Base-by-base conservation (phyloP, 2,113 vertebrate species). In the Semicossyphus pulcher region DNA sequence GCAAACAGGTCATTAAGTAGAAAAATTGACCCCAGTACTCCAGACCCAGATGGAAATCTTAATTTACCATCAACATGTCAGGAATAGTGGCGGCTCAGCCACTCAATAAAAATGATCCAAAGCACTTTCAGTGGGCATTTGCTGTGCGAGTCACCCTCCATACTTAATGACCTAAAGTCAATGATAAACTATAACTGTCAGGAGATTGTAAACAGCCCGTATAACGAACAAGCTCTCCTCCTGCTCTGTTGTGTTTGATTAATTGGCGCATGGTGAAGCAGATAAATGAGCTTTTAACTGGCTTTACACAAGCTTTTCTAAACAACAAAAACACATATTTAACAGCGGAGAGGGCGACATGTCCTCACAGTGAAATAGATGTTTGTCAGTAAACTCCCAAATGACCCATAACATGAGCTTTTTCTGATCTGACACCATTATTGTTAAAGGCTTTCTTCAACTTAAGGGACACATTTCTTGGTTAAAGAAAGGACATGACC, bases 131-230 rank as follows among this genome's bases (percentile, higher is more conserved):
- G 0, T 70, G 18, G 56, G 74, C 52, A 61, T 54, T 80, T 71
- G 34, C 53, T 42, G 58, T 51, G 54, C 6, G 53, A 68, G 60
- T 68, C 47, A 31, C 20, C 57, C 16, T 69, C 73, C 26, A 12
- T 42, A 39, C 64, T 65, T 52, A 63, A 20, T 59, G 60, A 7
- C 45, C 21, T 65, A 48, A 37, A 20, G 31, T 74, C 59, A 71
- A 52, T 60, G 57, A 71, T 73, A 56, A 75, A 53, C 57, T 51
- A 31, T 41, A 76, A 56, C 49, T 76, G 64, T 75, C 66, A 62
- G 47, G 39, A 66, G 36, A 44, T 26, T 70, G 44, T 49, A 72
- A 84, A 78, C 73, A 62, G 15, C 12, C 20, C 58, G 25, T 42
- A 5, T 76, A 34, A 39, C 11, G 4, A 72, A 47, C 16, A 31